Base-by-base conservation (phyloP, 1,140 invertebrate species). In the Laupala kohalensis region DNA sequence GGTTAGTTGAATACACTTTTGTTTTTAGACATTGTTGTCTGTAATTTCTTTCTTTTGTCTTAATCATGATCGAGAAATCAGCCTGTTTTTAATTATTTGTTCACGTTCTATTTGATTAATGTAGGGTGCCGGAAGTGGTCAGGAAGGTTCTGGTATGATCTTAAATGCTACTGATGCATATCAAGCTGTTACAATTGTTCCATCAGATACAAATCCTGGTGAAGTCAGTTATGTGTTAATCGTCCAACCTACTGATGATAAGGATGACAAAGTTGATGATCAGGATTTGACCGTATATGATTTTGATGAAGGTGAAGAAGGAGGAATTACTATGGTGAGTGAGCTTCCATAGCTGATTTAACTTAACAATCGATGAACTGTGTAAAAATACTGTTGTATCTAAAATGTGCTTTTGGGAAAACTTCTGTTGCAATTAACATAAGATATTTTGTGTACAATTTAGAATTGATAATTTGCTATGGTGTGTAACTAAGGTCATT, bases 201-300 rank as follows among this genome's bases (percentile, higher is more conserved):
- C 93, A 2, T 91, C 92, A 0, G 90, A 94, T 71, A 87, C 86
- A 2, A 88, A 88, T 76, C 85, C 88, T 69, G 92, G 91, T 4
- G 87, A 95, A 83, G 87, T 95, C 1, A 95, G 91, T 80, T 96
- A 95, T 79, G 92, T 96, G 0, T 82, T 96, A 15, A 94, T 95
- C 74, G 92, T 96, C 4, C 91, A 94, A 73, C 89, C 91, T 78
- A 85, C 86, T 5, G 85, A 85, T 24, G 81, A 83, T 4, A 83
- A 83, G 71, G 78, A 79, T 24, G 81, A 82, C 6, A 82, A 83
- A 74, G 77, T 75, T 13, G 74, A 78, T 25, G 72, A 78, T 19
- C 75, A 81, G 73, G 84, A 84, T 74, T 80, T 84, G 75, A 84
- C 82, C 62, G 82, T 86, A 2, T 86, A 84, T 77, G 85, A 86